Evolutionary conservation across 2,888 invertebrate species (phyloP).

Genomic region (Lypha dubia): DNA sequence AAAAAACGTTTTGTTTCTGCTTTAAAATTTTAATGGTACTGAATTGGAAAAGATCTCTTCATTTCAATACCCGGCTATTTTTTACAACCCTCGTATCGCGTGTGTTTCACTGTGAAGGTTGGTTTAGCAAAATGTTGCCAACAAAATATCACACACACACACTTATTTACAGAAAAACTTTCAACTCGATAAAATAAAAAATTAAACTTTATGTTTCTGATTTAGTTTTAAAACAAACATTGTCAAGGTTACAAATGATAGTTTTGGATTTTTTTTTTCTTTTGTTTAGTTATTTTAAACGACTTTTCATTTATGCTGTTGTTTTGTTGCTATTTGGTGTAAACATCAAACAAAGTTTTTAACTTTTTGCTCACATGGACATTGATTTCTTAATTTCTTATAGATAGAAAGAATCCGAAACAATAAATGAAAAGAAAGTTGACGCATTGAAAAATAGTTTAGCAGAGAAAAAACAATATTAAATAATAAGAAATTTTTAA

Average conservation of each 20-base stretch:
- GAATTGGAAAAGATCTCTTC: too few relatives aligned
- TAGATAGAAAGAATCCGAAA: constrained; percentile 10
- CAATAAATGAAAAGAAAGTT: neutral
- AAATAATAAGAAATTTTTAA: neutral
- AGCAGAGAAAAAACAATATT: neutral
- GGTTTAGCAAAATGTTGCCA: constrained; percentile 18
- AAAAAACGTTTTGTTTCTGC: too few relatives aligned
- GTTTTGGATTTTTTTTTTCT: constrained; percentile 37
- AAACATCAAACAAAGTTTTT: constrained; percentile 34
- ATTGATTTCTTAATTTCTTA: constrained; percentile 56
- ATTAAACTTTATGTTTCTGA: constrained; percentile 11
- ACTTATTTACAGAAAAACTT: constrained; percentile 25
- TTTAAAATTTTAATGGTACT: too few relatives aligned
- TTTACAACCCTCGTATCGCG: neutral
- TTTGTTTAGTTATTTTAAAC: constrained; percentile 36
- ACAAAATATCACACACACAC: neutral
- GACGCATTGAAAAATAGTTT: neutral
- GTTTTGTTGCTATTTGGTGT: neutral
- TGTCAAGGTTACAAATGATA: constrained; percentile 57
- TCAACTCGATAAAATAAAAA: neutral
- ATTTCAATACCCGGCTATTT: too few relatives aligned
- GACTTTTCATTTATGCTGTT: neutral
- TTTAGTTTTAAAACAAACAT: constrained; percentile 51
- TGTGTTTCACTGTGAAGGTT: constrained; percentile 19
- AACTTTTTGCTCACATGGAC: constrained; percentile 10